Conservation (phyloP, 1,140 invertebrate species). For the Eupeodes corollae region DNA sequence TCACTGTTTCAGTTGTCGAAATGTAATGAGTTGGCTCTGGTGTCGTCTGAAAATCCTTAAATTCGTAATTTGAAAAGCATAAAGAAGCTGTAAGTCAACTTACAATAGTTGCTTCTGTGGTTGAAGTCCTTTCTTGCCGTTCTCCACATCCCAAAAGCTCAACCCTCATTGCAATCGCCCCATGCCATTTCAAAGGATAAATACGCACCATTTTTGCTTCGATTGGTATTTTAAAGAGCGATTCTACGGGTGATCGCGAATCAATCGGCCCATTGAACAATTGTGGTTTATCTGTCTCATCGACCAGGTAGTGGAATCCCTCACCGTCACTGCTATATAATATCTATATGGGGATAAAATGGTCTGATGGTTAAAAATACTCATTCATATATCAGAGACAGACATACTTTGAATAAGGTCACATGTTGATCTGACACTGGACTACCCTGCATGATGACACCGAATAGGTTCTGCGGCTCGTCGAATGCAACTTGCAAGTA, state of each 20-base stretch:
- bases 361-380: neutral
- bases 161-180: slow-evolving; percentile 56
- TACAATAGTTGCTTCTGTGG: neutral
- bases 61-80: neutral
- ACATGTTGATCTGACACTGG: slow-evolving; percentile 55
- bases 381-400: neutral
- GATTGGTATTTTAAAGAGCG: slow-evolving; percentile 56
- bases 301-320: slow-evolving; percentile 43
- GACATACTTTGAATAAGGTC: slow-evolving; percentile 52
- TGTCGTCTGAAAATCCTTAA: neutral
- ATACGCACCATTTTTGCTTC: slow-evolving; percentile 61
- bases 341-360: slow-evolving; percentile 33
- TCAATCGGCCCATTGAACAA: slow-evolving; percentile 62
- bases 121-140: slow-evolving; percentile 1
- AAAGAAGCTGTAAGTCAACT: neutral
- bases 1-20: slow-evolving; percentile 12
- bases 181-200: slow-evolving; percentile 63
- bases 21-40: neutral
- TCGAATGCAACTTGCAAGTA: slow-evolving; percentile 61
- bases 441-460: slow-evolving; percentile 56
- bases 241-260: slow-evolving; percentile 42
- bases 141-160: slow-evolving; percentile 62
- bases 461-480: slow-evolving; percentile 53
- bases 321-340: slow-evolving; percentile 54
- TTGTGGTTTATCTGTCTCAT: slow-evolving; percentile 37